phyloP scores from a whole-genome alignment of 2,113 vertebrate genomes.

The Eubucco bourcierii region DNA sequence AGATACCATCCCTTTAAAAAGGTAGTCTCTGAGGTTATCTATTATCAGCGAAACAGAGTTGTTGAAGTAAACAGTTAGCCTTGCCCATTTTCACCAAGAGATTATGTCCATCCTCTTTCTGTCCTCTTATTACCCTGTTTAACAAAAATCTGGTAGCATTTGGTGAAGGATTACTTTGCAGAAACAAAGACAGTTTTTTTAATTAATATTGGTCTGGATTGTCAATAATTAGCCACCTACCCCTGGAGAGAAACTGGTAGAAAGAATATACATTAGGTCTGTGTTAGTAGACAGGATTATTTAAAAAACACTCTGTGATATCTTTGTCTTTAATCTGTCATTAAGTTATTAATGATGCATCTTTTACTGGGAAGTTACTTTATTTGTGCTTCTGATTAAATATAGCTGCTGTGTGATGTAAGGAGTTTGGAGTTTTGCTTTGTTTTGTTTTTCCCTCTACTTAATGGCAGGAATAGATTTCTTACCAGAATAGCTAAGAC shows the following conservation, averaged over 20 bases:
- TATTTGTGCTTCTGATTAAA: not conserved
- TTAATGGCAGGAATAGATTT: not conserved
- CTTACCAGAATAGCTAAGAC: not conserved
- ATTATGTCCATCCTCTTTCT: not conserved
- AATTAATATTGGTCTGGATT: not conserved
- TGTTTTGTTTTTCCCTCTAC: not conserved
- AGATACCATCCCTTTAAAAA: not conserved
- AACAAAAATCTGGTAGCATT: not conserved
- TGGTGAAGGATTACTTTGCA: not conserved
- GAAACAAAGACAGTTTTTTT: not conserved
- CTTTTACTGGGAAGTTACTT: not conserved
- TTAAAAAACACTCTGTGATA: not conserved
- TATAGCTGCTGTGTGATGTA: not conserved
- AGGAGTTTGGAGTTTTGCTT: fast-evolving
- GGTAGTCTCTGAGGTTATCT: not conserved
- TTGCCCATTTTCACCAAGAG: not conserved
- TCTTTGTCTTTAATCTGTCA: not conserved
- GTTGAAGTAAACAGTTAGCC: not conserved
- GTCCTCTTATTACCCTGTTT: not conserved
- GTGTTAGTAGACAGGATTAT: not conserved
- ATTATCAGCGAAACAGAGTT: not conserved
- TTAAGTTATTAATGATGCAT: not conserved
- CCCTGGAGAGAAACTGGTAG: not conserved
- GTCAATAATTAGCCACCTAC: not conserved
- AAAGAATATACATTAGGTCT: not conserved